These are phyloP conservation scores for Aphidoletes aphidimyza DNA, from an alignment of 2,888 invertebrate genomes.

Conservation along the genomic window DNA sequence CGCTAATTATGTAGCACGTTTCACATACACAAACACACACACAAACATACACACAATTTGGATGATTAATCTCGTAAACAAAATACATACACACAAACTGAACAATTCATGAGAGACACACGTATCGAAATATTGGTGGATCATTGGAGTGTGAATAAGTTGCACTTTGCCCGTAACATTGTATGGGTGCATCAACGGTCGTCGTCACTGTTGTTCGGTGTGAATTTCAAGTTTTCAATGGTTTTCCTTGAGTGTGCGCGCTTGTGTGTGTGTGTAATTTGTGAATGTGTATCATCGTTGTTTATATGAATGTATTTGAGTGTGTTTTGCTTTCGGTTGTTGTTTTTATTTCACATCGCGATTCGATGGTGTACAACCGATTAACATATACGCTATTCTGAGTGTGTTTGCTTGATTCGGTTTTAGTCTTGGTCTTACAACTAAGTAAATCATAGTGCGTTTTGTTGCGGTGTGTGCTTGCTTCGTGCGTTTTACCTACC, in stretches of 20 bases:
- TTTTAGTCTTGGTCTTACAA: constrained; percentile 7
- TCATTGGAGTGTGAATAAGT: not conserved
- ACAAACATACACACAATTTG: not conserved
- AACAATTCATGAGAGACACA: constrained; percentile 2
- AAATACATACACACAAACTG: not conserved
- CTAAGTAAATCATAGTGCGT: constrained; percentile 3
- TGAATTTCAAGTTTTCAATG: constrained; percentile 21
- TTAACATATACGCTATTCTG: not conserved
- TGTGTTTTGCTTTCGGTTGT: not conserved
- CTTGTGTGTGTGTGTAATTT: not conserved
- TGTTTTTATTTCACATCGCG: not conserved
- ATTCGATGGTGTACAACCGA: not conserved
- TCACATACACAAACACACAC: not conserved
- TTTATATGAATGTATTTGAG: not conserved
- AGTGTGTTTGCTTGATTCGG: constrained; percentile 27
- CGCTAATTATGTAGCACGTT: not conserved
- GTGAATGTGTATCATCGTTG: no score
- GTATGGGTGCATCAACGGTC: not conserved
- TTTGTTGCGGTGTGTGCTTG: constrained; percentile 9
- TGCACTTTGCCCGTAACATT: constrained; percentile 12
- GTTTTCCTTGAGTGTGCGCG: not conserved
- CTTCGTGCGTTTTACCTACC: no score
- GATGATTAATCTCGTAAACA: not conserved
- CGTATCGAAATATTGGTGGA: not conserved
- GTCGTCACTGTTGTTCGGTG: not conserved